These are phyloP conservation scores for Torymus aiolomorphi DNA, from an alignment of 2,888 invertebrate species.

Conservation along the genomic window DNA sequence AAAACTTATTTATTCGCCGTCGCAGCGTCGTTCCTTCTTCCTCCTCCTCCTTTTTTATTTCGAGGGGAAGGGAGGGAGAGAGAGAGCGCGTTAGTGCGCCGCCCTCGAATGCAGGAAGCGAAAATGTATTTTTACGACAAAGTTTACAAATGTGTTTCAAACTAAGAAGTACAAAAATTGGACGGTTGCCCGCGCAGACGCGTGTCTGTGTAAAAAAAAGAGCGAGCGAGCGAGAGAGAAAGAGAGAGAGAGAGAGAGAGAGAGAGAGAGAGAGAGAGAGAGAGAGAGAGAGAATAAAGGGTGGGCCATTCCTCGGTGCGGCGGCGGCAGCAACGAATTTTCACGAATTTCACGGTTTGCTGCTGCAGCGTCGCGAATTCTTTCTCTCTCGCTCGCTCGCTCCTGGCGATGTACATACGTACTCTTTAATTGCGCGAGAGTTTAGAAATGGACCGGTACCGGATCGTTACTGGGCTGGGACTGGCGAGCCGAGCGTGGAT, in stretches of 20 bases:
- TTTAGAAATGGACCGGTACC: neutral
- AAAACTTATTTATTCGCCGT: slow-evolving; percentile 55
- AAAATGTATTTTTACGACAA: slow-evolving; percentile 58
- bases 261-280: slow-evolving; percentile 1
- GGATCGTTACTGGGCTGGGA: slow-evolving; percentile 7
- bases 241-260: neutral
- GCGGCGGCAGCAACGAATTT: slow-evolving; percentile 40
- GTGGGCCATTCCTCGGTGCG: slow-evolving; percentile 5
- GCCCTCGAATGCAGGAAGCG: slow-evolving; percentile 55
- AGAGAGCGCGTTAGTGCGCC: slow-evolving; percentile 7
- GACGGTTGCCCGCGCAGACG: slow-evolving; percentile 47
- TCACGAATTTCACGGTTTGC: slow-evolving; percentile 53
- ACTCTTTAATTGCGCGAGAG: slow-evolving; percentile 29
- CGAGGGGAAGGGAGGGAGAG: neutral
- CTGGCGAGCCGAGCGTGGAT: neutral
- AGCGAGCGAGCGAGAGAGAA: slow-evolving; percentile 3
- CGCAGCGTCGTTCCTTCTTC: neutral
- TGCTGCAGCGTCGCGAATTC: slow-evolving; percentile 36
- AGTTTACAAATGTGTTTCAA: slow-evolving; percentile 58
- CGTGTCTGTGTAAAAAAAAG: slow-evolving; percentile 10
- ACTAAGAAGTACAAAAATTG: slow-evolving; percentile 59
- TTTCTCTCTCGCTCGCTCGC: neutral
- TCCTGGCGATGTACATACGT: neutral
- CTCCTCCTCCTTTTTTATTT: slow-evolving; percentile 10
- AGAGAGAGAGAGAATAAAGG: neutral